These are phyloP conservation scores for Platyrinchus mystaceus DNA, from an alignment of 2,797 vertebrate genomes.

Conservation along the genomic window DNA sequence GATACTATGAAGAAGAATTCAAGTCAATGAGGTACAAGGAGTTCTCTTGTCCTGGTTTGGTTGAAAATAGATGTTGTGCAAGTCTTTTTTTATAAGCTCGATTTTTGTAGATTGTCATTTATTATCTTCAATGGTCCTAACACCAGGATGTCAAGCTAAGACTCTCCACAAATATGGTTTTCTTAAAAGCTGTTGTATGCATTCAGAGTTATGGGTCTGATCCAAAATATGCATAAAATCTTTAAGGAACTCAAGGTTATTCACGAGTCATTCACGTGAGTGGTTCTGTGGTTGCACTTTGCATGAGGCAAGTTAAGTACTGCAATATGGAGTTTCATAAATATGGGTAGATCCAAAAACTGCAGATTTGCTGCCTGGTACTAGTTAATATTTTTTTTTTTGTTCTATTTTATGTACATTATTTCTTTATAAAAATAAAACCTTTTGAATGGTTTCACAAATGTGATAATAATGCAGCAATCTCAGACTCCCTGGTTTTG, in stretches of 20 bases:
- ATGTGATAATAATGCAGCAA: not conserved
- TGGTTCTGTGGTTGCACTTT: not conserved
- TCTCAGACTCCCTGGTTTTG: not conserved
- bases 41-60: not conserved
- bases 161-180: not conserved
- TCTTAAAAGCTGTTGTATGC: not conserved
- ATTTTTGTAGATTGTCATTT: not conserved
- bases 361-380: not conserved
- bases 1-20: not conserved
- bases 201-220: not conserved
- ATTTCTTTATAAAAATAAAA: not conserved
- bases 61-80: not conserved
- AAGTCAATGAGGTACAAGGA: not conserved
- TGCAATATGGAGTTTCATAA: not conserved
- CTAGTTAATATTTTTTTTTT: not conserved
- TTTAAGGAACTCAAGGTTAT: not conserved
- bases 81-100: not conserved
- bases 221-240: not conserved
- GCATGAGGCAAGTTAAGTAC: not conserved
- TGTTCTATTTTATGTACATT: not conserved
- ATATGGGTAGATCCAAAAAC: not conserved
- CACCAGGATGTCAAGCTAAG: not conserved
- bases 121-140: not conserved
- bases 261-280: not conserved
- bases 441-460: not conserved